phyloP scores from a whole-genome alignment of 2,888 invertebrate genomes.

The Ennomos quercinarius region DNA sequence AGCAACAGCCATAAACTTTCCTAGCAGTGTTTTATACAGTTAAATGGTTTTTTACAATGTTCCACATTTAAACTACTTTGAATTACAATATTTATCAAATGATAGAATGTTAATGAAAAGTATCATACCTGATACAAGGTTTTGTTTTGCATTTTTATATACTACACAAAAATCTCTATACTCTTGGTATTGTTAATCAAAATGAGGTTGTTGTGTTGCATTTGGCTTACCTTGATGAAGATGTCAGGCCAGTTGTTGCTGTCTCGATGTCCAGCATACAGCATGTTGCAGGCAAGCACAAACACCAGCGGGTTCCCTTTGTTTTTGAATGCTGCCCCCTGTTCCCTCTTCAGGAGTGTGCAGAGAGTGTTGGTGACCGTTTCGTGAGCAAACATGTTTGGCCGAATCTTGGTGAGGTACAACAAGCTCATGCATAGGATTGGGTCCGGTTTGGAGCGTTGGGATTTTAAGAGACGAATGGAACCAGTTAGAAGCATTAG shows the following conservation, averaged over 20 bases:
- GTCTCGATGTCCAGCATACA: conserved; percentile 92
- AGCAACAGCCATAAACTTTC: no score
- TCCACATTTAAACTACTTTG: no score
- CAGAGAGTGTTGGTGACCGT: conserved; percentile 91
- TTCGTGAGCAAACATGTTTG: conserved; percentile 91
- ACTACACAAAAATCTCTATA: no score
- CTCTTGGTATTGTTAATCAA: no score
- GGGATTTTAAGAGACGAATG: conserved; percentile 91
- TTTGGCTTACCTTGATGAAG: conserved; percentile 90
- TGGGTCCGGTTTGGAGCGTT: conserved; percentile 93
- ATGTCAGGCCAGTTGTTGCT: conserved; percentile 96
- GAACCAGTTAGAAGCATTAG: conserved; percentile 93
- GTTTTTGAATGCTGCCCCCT: conserved; percentile 88
- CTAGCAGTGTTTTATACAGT: no score
- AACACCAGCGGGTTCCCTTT: conserved; percentile 93
- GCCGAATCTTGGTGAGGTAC: conserved; percentile 92
- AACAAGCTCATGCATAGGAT: conserved; percentile 91
- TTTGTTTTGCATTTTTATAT: no score
- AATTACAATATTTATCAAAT: no score
- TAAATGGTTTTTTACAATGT: no score
- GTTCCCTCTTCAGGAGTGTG: conserved; percentile 92
- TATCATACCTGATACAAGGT: no score
- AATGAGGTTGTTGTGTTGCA: no score
- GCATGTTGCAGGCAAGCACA: conserved; percentile 93
- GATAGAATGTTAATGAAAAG: no score